Conservation (phyloP, 2,113 vertebrate genomes). For the Micronycteris hirsuta region DNA sequence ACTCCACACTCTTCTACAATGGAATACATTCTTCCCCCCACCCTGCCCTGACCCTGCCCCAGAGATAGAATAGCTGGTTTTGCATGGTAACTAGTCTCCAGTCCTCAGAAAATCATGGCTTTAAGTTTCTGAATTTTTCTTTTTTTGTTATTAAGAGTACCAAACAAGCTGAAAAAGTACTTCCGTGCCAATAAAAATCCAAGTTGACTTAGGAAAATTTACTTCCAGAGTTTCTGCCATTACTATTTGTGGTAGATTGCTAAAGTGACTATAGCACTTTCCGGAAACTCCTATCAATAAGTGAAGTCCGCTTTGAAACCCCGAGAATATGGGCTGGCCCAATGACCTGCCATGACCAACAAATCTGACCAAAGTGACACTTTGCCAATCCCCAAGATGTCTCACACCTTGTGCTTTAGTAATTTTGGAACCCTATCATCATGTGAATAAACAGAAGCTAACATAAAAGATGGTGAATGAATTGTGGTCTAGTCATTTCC, state of each 20-base stretch:
- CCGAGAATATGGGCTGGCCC: neutral
- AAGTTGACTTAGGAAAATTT: neutral
- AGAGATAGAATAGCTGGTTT: neutral
- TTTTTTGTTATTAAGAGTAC: neutral
- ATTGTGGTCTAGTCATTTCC: neutral
- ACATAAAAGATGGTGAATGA: neutral
- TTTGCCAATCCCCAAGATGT: neutral
- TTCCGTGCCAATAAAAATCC: neutral
- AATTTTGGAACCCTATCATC: neutral
- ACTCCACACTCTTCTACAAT: neutral
- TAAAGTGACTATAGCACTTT: neutral
- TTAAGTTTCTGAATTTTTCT: neutral
- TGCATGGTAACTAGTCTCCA: neutral
- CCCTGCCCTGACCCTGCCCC: rapidly evolving
- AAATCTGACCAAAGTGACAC: neutral
- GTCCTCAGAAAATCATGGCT: neutral
- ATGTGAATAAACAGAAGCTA: neutral
- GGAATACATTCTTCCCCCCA: neutral
- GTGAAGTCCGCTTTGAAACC: neutral
- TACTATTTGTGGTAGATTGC: neutral
- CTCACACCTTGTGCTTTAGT: neutral
- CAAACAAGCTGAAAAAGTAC: neutral
- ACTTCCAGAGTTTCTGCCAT: neutral
- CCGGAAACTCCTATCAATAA: neutral
- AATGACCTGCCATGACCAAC: neutral